Evolutionary conservation across 2,888 invertebrate species (phyloP).

Genomic region (Mesorhabditis belari): DNA sequence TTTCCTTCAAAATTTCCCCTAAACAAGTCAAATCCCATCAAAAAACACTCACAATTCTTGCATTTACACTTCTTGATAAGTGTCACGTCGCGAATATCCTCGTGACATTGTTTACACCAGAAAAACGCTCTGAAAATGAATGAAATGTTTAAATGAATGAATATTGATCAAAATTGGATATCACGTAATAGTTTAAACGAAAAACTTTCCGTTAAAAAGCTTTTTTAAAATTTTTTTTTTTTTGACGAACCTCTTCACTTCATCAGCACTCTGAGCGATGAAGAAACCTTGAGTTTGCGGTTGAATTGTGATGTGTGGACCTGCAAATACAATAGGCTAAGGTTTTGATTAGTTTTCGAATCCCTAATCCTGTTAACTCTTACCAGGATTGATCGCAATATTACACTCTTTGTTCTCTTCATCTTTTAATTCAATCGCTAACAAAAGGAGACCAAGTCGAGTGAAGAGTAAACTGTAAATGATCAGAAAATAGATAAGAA

Average conservation of each 20-base stretch:
- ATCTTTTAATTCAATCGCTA: conserved; percentile 91
- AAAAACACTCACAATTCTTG: conserved; percentile 99
- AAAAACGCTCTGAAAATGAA: conserved; percentile 79
- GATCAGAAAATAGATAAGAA: not conserved
- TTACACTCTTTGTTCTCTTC: conserved; percentile 56
- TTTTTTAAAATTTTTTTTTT: no score
- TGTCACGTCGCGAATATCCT: conserved; percentile 94
- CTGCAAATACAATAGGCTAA: no score
- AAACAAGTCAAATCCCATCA: no score
- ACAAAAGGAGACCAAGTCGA: conserved; percentile 85
- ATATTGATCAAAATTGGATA: not conserved
- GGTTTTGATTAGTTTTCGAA: no score
- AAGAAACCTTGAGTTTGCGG: conserved; percentile 99
- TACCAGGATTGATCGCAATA: conserved; percentile 75
- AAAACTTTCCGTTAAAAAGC: no score
- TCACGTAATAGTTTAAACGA: no score
- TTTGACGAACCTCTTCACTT: conserved; percentile 89
- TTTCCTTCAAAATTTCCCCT: no score
- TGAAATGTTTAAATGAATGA: conserved; percentile 1
- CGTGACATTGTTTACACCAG: conserved; percentile 98
- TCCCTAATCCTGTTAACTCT: not conserved
- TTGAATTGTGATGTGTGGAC: conserved; percentile 78
- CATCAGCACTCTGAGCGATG: conserved; percentile 99
- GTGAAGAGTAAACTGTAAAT: conserved; percentile 86
- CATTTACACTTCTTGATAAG: conserved; percentile 99